These are phyloP conservation scores for Lucinisca nassula DNA, from an alignment of 2,888 invertebrate genomes.

Conservation along the genomic window DNA sequence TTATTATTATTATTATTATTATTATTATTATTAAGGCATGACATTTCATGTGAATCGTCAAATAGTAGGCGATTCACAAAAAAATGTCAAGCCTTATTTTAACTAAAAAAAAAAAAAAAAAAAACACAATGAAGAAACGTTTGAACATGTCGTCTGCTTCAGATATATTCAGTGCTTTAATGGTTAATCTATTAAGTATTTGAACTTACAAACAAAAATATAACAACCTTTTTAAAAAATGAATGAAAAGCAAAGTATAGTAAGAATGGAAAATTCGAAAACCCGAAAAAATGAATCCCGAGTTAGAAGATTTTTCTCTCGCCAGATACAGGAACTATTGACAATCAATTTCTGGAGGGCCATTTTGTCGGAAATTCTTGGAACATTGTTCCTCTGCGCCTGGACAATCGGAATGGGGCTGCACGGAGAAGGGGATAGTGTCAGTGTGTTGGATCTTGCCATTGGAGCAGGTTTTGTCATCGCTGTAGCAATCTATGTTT, in stretches of 20 bases:
- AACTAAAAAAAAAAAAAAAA: no score
- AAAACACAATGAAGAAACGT: no score
- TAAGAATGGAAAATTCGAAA: neutral
- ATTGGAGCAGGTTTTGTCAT: conserved; percentile 77
- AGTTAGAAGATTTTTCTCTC: neutral
- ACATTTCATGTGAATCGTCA: no score
- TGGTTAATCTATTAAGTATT: no score
- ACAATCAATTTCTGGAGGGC: conserved; percentile 76
- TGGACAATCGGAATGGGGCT: conserved; percentile 71
- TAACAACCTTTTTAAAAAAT: no score
- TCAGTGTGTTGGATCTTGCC: conserved; percentile 60
- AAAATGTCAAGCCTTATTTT: no score
- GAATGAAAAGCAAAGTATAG: neutral
- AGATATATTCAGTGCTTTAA: no score
- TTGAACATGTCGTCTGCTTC: no score
- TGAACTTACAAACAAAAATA: no score
- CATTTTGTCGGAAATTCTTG: conserved; percentile 76
- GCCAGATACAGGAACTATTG: conserved; percentile 73
- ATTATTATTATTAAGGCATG: no score
- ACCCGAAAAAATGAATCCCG: neutral
- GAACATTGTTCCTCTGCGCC: conserved; percentile 71
- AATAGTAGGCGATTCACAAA: no score
- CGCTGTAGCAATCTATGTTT: conserved; percentile 68
- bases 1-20: no score
- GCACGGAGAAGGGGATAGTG: conserved; percentile 18